phyloP scores from a whole-genome alignment of 2,888 invertebrate species.

The Sepioteuthis lessoniana region DNA sequence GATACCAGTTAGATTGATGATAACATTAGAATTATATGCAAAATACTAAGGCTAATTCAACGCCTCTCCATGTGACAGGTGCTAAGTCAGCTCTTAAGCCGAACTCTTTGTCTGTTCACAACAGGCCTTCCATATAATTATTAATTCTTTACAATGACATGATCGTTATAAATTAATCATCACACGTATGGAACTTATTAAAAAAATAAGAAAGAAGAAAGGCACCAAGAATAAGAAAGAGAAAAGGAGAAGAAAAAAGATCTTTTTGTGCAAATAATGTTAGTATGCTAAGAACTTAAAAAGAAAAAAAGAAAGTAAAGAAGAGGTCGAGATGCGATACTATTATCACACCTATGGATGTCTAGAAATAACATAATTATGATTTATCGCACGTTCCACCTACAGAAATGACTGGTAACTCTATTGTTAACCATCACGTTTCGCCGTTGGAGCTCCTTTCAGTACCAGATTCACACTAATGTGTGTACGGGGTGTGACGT shows the following conservation, averaged over 20 bases:
- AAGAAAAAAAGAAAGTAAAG: background rate
- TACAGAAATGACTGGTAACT: conserved; percentile 3
- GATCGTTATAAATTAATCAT: conserved; percentile 33
- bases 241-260: background rate
- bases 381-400: conserved; percentile 25
- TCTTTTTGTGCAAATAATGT: background rate
- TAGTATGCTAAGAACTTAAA: background rate
- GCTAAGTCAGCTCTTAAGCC: background rate
- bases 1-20: background rate
- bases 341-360: conserved; percentile 45
- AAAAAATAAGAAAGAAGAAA: background rate
- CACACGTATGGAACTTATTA: background rate
- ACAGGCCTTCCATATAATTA: conserved; percentile 33
- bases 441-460: background rate
- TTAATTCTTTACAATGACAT: conserved; percentile 18
- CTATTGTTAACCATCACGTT: background rate
- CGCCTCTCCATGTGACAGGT: background rate
- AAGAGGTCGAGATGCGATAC: conserved; percentile 9
- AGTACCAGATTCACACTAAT: background rate
- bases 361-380: conserved; percentile 45
- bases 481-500: background rate
- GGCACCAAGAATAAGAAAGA: background rate
- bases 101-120: background rate
- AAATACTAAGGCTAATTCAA: background rate
- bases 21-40: background rate